Conservation (phyloP, 2,888 invertebrate genomes). For the Noctua janthe region DNA sequence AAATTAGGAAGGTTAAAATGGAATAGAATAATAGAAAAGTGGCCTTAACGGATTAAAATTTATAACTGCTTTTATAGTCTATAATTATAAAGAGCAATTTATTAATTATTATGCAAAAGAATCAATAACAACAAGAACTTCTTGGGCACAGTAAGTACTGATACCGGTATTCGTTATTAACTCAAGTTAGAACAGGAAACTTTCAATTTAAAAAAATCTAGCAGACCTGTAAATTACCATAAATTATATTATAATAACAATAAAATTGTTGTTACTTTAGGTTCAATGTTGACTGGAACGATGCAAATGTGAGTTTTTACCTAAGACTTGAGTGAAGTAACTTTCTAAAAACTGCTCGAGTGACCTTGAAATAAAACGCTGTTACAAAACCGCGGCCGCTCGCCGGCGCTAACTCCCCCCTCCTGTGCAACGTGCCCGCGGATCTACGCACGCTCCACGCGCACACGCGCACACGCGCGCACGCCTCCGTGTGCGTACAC, state of each 20-base stretch:
- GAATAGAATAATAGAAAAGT: slow-evolving; percentile 34
- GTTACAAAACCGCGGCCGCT: slow-evolving; percentile 89
- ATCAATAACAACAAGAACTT: slow-evolving; percentile 70
- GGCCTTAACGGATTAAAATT: slow-evolving; percentile 30
- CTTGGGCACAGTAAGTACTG: slow-evolving; percentile 58
- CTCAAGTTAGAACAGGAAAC: slow-evolving; percentile 65
- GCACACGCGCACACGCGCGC: slow-evolving; percentile 74
- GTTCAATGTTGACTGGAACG: slow-evolving; percentile 54
- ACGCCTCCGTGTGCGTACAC: slow-evolving; percentile 73
- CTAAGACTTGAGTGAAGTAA: slow-evolving; percentile 86
- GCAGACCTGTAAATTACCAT: slow-evolving; percentile 36
- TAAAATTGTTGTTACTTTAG: slow-evolving; percentile 40
- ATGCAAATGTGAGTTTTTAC: slow-evolving; percentile 79
- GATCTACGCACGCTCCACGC: slow-evolving; percentile 82
- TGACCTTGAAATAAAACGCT: slow-evolving; percentile 90
- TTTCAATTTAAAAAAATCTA: slow-evolving; percentile 59
- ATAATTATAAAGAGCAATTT: slow-evolving; percentile 59
- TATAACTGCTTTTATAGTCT: slow-evolving; percentile 31
- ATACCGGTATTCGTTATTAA: slow-evolving; percentile 65
- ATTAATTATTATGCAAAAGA: slow-evolving; percentile 73
- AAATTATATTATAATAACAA: slow-evolving; percentile 50
- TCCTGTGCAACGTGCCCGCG: slow-evolving; percentile 78
- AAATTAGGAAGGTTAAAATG: slow-evolving; percentile 22
- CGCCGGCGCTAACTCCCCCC: slow-evolving; percentile 84
- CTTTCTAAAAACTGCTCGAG: slow-evolving; percentile 90